phyloP scores from a whole-genome alignment of 2,888 invertebrate species.

The Lasioglossum morio region DNA sequence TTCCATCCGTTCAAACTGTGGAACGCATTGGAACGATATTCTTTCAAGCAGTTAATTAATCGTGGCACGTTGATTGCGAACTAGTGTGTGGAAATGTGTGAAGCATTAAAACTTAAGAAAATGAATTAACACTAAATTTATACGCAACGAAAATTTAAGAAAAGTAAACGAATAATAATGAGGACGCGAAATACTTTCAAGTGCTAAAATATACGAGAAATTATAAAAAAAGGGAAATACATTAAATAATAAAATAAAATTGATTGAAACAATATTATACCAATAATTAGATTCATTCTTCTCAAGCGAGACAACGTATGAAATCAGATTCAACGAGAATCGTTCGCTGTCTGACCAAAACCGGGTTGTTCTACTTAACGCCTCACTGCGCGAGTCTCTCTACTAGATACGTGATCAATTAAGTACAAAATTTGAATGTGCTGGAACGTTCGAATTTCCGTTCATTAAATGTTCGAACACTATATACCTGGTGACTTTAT shows the following conservation, averaged over 20 bases:
- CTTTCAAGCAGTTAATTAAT: neutral
- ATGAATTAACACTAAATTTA: neutral
- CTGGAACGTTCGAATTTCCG: neutral
- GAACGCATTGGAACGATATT: neutral
- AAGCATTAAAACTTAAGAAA: too few relatives aligned
- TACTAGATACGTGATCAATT: neutral
- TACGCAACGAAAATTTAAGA: accelerated
- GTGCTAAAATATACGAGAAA: too few relatives aligned
- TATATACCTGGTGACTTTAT: neutral
- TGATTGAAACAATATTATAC: too few relatives aligned
- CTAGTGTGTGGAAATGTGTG: too few relatives aligned
- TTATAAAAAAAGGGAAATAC: too few relatives aligned
- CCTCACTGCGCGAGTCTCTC: too few relatives aligned
- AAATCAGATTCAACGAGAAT: neutral
- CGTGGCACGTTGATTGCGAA: too few relatives aligned
- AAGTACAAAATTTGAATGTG: neutral
- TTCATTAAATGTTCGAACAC: neutral
- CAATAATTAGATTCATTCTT: too few relatives aligned
- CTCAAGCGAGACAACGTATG: too few relatives aligned
- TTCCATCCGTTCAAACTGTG: neutral
- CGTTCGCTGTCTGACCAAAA: neutral
- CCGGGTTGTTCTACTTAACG: neutral
- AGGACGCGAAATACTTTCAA: too few relatives aligned
- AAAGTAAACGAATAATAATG: neutral
- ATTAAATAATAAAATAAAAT: too few relatives aligned